Conservation (phyloP, 2,797 vertebrate species). For the Leptoclinus maculatus region DNA sequence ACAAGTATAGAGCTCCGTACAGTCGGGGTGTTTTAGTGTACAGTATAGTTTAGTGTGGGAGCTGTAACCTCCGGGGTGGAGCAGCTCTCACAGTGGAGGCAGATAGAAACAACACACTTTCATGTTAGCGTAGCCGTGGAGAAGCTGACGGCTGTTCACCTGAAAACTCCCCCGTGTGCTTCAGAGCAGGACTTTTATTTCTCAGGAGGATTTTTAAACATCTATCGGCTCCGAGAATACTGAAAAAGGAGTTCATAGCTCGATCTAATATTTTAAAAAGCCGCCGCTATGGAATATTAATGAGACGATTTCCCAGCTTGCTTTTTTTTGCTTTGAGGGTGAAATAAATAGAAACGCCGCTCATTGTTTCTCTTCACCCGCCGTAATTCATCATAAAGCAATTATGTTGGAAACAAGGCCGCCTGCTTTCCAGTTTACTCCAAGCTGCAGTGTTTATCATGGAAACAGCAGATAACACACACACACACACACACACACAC, state of each 20-base stretch:
- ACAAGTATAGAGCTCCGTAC: too few species aligned
- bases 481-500: conserved; percentile 10
- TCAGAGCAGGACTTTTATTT: not conserved
- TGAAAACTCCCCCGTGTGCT: not conserved
- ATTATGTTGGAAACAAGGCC: conserved; percentile 61
- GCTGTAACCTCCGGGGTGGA: not conserved
- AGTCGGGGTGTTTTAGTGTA: too few species aligned
- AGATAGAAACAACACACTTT: too few species aligned
- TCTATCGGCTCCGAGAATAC: conserved; percentile 13
- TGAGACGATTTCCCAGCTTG: conserved; percentile 34
- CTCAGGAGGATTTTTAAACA: conserved; percentile 23
- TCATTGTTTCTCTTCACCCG: conserved; percentile 57
- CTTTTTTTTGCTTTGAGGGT: conserved; percentile 34
- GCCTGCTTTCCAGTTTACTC: conserved; percentile 60
- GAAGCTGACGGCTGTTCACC: not conserved
- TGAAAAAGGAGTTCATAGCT: conserved; percentile 1
- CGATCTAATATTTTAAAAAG: conserved; percentile 41
- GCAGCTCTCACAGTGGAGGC: not conserved
- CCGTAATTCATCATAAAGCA: conserved; percentile 63
- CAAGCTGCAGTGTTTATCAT: conserved; percentile 55
- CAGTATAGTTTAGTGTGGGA: too few species aligned
- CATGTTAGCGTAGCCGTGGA: not conserved
- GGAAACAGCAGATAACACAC: conserved; percentile 33
- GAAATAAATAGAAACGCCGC: conserved; percentile 58
- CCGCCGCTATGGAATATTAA: conserved; percentile 52